These are phyloP conservation scores for Nettapus auritus DNA, from an alignment of 2,113 vertebrate genomes.

Conservation along the genomic window DNA sequence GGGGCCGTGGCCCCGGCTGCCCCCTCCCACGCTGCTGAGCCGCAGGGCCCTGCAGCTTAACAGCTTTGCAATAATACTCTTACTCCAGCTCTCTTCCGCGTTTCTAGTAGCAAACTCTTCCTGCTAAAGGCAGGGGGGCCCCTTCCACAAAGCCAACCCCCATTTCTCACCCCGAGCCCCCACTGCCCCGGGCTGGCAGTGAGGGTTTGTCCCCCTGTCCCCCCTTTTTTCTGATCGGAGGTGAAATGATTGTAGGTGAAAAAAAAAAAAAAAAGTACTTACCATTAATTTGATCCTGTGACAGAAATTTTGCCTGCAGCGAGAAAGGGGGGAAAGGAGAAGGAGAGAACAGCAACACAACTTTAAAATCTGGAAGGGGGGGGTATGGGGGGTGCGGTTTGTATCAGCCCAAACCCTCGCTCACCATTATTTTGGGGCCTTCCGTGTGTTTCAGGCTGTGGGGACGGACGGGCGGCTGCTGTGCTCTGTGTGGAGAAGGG, in stretches of 20 bases:
- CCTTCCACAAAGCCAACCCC: background rate
- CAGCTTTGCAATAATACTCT: constrained; percentile 15
- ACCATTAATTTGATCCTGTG: constrained; percentile 92
- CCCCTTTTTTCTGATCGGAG: fast-evolving
- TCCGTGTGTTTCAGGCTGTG: fast-evolving
- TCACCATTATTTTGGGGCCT: constrained; percentile 46
- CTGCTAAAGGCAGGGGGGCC: fast-evolving
- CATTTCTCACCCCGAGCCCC: too few relatives aligned
- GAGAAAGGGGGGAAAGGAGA: background rate
- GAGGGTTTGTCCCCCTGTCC: background rate
- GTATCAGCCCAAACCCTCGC: fast-evolving
- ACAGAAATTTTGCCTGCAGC: constrained; percentile 88
- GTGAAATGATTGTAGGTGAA: fast-evolving
- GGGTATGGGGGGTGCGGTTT: fast-evolving
- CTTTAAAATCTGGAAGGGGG: background rate
- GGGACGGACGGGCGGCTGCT: background rate
- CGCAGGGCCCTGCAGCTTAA: background rate
- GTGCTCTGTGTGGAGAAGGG: background rate
- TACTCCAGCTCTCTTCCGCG: background rate
- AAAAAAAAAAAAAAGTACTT: background rate
- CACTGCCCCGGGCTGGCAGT: too few relatives aligned
- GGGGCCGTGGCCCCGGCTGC: background rate
- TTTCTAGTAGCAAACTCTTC: background rate
- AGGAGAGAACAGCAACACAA: too few relatives aligned
- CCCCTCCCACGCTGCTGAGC: background rate